Percentiles rank a stretch among this genome's conserved stretches.
These are phyloP conservation scores for Tenthredo livida DNA, from an alignment of 2,888 invertebrate species.

Conservation along the genomic window DNA sequence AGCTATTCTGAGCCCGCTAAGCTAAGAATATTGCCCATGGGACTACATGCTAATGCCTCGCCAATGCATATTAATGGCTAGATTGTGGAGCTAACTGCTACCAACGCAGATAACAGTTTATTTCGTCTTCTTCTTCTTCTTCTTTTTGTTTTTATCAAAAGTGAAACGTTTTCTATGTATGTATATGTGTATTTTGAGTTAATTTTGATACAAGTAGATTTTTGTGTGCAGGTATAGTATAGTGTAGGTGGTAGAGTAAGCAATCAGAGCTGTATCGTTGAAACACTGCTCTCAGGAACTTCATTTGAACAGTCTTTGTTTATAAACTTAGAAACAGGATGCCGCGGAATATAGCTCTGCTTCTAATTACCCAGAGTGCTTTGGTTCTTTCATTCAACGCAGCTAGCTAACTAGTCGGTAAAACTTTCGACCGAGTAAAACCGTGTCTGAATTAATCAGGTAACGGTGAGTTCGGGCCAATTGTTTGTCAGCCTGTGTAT, in stretches of 20 bases:
- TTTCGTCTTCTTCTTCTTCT: no score
- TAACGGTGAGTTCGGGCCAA: conserved; percentile 65
- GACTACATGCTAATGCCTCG: conserved; percentile 62
- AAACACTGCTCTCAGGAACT: conserved; percentile 64
- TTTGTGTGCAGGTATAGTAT: neutral
- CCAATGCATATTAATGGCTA: conserved; percentile 63
- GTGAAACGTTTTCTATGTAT: neutral
- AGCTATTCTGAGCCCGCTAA: conserved; percentile 34
- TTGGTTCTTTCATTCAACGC: conserved; percentile 71
- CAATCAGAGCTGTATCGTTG: conserved; percentile 48
- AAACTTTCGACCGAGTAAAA: conserved; percentile 69
- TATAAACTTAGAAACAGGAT: conserved; percentile 75
- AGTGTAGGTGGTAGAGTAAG: neutral
- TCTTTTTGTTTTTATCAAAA: neutral
- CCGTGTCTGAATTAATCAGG: conserved; percentile 53
- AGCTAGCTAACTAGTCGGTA: conserved; percentile 57
- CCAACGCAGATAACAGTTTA: neutral
- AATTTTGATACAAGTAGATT: neutral
- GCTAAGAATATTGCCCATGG: conserved; percentile 66
- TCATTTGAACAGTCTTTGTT: conserved; percentile 75
- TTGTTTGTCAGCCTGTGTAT: conserved; percentile 70
- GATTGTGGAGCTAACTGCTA: conserved; percentile 58
- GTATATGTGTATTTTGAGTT: neutral
- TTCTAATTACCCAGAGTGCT: conserved; percentile 76
- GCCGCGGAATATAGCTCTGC: conserved; percentile 73